phyloP scores from a whole-genome alignment of 1,140 invertebrate genomes.

The Thaumatotibia leucotreta region DNA sequence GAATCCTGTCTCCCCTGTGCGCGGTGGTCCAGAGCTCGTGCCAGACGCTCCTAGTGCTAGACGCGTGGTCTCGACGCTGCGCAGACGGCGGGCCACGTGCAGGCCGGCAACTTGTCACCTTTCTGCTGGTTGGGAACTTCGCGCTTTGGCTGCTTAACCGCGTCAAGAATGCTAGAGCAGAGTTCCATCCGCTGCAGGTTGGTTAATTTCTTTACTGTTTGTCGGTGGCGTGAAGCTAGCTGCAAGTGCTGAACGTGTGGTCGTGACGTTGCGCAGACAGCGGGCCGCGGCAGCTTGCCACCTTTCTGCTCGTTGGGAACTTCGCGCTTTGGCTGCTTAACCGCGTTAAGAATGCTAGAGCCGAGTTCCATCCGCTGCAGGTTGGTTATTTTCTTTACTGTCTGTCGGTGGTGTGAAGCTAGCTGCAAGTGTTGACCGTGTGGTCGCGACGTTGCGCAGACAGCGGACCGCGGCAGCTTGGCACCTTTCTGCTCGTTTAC shows the following conservation, averaged over 20 bases:
- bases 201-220: not conserved
- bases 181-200: conserved; percentile 79
- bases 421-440: too few species aligned
- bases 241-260: not conserved
- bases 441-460: too few species aligned
- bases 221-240: too few species aligned
- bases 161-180: conserved; percentile 80
- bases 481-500: too few species aligned
- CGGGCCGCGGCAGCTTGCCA: conserved; percentile 82
- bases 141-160: conserved; percentile 88
- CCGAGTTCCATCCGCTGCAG: conserved; percentile 80
- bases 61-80: conserved; percentile 83
- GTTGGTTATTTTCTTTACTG: too few species aligned
- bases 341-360: too few species aligned
- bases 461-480: too few species aligned
- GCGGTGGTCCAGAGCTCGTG: conserved; percentile 80
- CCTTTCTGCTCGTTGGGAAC: conserved; percentile 87
- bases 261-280: conserved; percentile 79
- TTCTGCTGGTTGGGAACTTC: conserved; percentile 87
- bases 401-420: too few species aligned
- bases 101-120: conserved; percentile 86
- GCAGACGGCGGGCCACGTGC: conserved; percentile 78
- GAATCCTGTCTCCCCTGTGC: conserved; percentile 73
- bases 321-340: too few species aligned
- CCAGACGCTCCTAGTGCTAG: conserved; percentile 87